Percentiles rank a stretch among this genome's conserved stretches.
Conservation (phyloP, 2,888 invertebrate genomes). For the Sympetrum striolatum region DNA sequence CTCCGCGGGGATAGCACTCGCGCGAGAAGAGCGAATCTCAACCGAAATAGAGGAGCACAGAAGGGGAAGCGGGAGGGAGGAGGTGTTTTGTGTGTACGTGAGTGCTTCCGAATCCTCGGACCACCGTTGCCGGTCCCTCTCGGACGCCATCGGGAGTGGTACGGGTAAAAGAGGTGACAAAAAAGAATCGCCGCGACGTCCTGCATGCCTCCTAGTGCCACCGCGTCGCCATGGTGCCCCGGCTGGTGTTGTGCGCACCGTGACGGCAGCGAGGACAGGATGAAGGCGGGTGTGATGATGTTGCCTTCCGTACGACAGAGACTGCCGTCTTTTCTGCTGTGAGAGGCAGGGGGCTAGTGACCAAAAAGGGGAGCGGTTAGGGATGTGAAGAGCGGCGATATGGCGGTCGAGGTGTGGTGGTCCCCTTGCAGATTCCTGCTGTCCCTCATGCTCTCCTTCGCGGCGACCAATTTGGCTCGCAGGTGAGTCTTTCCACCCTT, state of each 20-base stretch:
- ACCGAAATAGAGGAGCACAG: not conserved
- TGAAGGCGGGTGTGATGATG: constrained; percentile 23
- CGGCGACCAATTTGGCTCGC: constrained; percentile 20
- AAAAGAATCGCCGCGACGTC: not conserved
- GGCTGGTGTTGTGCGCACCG: not conserved
- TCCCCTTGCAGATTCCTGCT: constrained; percentile 27
- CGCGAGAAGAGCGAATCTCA: not conserved
- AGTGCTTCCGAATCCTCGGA: not conserved
- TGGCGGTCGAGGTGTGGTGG: not conserved
- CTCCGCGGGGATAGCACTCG: not conserved
- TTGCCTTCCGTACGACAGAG: not conserved
- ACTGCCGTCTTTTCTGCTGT: not conserved
- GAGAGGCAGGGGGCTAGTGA: not conserved
- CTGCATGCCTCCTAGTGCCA: not conserved
- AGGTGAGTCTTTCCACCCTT: not conserved
- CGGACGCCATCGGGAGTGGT: not conserved
- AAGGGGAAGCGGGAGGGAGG: not conserved
- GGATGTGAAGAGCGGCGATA: constrained; percentile 17
- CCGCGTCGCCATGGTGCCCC: not conserved
- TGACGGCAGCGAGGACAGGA: not conserved
- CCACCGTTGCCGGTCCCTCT: not conserved
- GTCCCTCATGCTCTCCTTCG: not conserved
- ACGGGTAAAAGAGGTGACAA: not conserved
- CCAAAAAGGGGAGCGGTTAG: not conserved
- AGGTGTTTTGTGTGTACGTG: not conserved